Evolutionary conservation across 1,140 invertebrate species (phyloP).

Genomic region (Zaprionus tsacasi): DNA sequence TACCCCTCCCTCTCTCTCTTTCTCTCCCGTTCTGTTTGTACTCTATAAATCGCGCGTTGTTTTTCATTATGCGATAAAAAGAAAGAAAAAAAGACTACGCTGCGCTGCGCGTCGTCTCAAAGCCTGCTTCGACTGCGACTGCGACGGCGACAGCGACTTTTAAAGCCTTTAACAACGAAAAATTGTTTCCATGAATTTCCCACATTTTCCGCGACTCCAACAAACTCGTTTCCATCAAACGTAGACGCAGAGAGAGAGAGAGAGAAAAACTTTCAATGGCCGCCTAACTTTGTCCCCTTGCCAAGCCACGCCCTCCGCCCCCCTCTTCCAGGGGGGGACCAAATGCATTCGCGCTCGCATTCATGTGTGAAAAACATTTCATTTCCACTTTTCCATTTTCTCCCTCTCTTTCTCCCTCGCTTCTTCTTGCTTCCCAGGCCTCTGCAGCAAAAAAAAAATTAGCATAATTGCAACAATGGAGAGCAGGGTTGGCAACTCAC

Average conservation of each 20-base stretch:
- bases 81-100: background rate
- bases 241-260: background rate
- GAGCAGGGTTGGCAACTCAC: slow-evolving; percentile 32
- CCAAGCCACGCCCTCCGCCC: background rate
- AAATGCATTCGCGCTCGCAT: slow-evolving; percentile 70
- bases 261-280: slow-evolving; percentile 55
- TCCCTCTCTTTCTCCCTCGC: too few species aligned
- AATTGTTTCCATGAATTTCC: slow-evolving; percentile 79
- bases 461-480: slow-evolving; percentile 63
- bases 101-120: slow-evolving; percentile 5
- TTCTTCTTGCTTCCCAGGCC: slow-evolving; percentile 34
- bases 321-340: background rate
- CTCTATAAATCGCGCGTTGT: slow-evolving; percentile 52
- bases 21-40: background rate
- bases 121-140: slow-evolving; percentile 6
- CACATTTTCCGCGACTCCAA: slow-evolving; percentile 66
- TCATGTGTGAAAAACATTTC: slow-evolving; percentile 74
- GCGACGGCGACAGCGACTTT: slow-evolving; percentile 25
- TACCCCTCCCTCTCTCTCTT: slow-evolving; percentile 6
- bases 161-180: slow-evolving; percentile 58
- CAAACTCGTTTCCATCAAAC: slow-evolving; percentile 68
- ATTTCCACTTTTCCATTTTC: slow-evolving; percentile 47
- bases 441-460: slow-evolving; percentile 44
- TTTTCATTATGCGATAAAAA: slow-evolving; percentile 35
- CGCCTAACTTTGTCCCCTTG: slow-evolving; percentile 18